Base-by-base conservation (phyloP, 2,113 vertebrate species). In the Egretta garzetta region DNA sequence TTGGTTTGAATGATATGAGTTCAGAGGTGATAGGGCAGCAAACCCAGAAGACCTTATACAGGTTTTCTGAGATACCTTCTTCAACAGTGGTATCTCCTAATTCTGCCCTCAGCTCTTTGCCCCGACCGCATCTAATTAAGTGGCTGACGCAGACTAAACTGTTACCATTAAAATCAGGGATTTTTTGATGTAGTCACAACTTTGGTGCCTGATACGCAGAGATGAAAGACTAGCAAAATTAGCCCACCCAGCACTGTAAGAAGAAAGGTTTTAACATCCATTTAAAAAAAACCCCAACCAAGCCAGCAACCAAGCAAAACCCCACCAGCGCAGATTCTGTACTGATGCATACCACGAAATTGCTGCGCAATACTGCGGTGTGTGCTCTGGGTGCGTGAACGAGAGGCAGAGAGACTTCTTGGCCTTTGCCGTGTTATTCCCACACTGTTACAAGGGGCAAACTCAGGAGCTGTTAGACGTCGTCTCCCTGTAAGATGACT, bases 361-460 rank as follows among this genome's bases (percentile, higher is more conserved):
- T 49, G 47, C 32, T 56, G 39, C 15, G 49, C 66, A 55, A 14
- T 35, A 53, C 49, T 52, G 67, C 35, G 35, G 41, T 21, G n/a
- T 62, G 67, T 43, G 28, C 33, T 80, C 15, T 27, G 45, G 14
- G 64, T 56, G 50, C 14, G 30, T 14, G 58, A 76, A 50, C 14
- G 21, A 66, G 26, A 14, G 3, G 52, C 17, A 13, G 19, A 53
- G 17, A 75, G 84, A 80, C 88, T 92, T 93, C 84, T 62, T 41
- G 86, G 92, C 70, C 87, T 93, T 92, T 92, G 55, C 64, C n/a
- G 10, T 88, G 66, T 60, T 62, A 70, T 90, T 88, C 73, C 76
- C 67, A 59, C 33, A 24, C 43, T 39, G 68, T 55, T 89, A 67
- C 17, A 22, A 80, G 33, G n/a, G 41, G 17, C 14, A 80, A 84